phyloP scores from a whole-genome alignment of 2,797 vertebrate genomes.

The Hypotaenidia philippensis region DNA sequence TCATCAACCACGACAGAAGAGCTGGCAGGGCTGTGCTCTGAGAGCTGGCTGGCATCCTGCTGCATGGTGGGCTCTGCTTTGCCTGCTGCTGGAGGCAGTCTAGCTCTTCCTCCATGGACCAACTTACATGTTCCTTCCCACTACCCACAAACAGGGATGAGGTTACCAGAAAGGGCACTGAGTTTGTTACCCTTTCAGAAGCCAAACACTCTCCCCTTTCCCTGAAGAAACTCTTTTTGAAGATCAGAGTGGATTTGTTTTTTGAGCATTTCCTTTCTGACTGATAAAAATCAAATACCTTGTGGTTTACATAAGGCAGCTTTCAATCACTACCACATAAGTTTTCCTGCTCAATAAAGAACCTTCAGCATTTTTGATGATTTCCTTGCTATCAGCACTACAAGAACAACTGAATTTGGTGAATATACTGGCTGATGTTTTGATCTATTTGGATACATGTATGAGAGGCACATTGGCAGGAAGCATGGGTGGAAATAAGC shows the following conservation, averaged over 20 bases:
- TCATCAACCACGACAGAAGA: accelerated
- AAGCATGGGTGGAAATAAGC: neutral
- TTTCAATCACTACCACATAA: neutral
- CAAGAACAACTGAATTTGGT: neutral
- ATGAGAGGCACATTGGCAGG: neutral
- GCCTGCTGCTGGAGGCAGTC: neutral
- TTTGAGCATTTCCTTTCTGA: constrained; percentile 6
- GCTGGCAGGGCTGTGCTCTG: neutral
- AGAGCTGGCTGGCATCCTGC: accelerated
- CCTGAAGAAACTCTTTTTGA: neutral
- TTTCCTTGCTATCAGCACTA: constrained; percentile 8
- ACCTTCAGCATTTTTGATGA: neutral
- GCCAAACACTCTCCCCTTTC: neutral
- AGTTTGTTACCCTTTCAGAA: neutral
- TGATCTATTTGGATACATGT: neutral
- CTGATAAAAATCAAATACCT: constrained; percentile 42
- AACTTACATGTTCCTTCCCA: neutral
- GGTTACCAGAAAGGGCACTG: neutral
- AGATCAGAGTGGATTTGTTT: neutral
- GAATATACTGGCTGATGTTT: neutral
- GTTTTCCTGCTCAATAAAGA: neutral
- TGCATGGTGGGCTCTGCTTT: neutral
- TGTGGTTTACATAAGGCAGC: neutral
- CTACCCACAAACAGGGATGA: neutral
- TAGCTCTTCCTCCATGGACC: neutral